Percentiles rank a stretch among this genome's conserved stretches.
Conservation (phyloP, 2,888 invertebrate genomes). For the Strigamia transsilvanica region DNA sequence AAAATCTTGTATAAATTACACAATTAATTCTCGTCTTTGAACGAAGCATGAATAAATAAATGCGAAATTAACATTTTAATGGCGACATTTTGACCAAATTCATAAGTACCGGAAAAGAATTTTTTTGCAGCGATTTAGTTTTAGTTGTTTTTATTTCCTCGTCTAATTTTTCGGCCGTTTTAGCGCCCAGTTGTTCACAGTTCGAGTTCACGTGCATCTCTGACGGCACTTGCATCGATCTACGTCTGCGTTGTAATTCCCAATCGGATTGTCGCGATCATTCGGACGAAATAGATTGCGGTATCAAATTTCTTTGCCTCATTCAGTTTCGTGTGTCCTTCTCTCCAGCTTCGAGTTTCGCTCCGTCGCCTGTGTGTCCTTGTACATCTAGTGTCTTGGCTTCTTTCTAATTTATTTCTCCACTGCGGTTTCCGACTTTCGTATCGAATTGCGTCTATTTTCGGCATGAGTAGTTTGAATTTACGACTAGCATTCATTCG, state of each 20-base stretch:
- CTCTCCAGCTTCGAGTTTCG: conserved; percentile 25
- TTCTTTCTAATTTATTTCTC: conserved; percentile 19
- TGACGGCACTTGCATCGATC: conserved; percentile 69
- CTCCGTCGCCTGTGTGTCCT: conserved; percentile 36
- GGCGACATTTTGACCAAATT: no score
- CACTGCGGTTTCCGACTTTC: conserved; percentile 40
- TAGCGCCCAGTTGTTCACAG: conserved; percentile 58
- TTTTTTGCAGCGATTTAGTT: conserved; percentile 24
- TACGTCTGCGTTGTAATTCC: conserved; percentile 72
- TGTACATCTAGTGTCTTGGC: conserved; percentile 22
- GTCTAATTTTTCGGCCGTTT: neutral
- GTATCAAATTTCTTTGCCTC: conserved; percentile 58
- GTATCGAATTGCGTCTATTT: conserved; percentile 24
- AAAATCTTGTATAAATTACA: neutral
- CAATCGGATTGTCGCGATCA: conserved; percentile 73
- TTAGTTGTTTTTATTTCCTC: neutral
- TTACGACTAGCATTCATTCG: conserved; percentile 6
- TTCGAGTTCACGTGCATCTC: conserved; percentile 59
- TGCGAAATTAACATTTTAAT: no score
- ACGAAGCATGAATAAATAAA: no score
- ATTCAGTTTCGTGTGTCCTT: conserved; percentile 31
- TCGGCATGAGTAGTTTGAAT: conserved; percentile 10
- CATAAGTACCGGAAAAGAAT: neutral
- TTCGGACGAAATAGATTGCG: conserved; percentile 71
- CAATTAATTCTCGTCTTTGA: neutral